A percentile compares a stretch with the other conserved stretches of the same genome.
Conservation (phyloP, 2,113 vertebrate genomes). For the Scortum barcoo region DNA sequence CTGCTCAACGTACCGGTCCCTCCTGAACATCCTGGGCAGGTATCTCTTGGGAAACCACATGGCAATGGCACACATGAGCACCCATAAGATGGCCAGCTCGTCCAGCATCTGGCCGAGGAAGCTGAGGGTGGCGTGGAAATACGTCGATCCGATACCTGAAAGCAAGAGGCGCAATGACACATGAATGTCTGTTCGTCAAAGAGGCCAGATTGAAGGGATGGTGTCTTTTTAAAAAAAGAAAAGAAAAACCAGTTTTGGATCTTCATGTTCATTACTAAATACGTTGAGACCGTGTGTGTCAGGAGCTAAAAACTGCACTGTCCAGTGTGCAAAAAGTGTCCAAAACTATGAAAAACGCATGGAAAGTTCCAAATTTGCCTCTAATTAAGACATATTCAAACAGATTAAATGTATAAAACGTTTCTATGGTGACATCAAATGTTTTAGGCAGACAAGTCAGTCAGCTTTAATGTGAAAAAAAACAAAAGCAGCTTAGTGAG, state of each 20-base stretch:
- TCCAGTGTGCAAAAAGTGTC: not conserved
- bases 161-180: conserved; percentile 28
- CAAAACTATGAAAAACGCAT: not conserved
- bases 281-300: not conserved
- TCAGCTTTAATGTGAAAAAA: not conserved
- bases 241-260: not conserved
- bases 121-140: conserved; percentile 98
- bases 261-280: not conserved
- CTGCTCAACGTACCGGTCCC: conserved; percentile 88
- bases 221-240: not conserved
- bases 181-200: not conserved
- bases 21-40: conserved; percentile 93
- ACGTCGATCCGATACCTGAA: conserved; percentile 96
- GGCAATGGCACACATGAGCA: conserved; percentile 96
- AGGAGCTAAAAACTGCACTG: not conserved
- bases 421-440: not conserved
- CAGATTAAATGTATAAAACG: not conserved
- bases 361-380: not conserved
- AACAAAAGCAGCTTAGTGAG: not conserved
- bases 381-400: not conserved
- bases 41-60: conserved; percentile 99
- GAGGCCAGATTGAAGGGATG: not conserved
- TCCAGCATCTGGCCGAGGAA: conserved; percentile 99
- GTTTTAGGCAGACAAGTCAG: not conserved
- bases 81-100: conserved; percentile 97